Conservation (phyloP, 2,888 invertebrate species). For the Ypsolopha sequella region DNA sequence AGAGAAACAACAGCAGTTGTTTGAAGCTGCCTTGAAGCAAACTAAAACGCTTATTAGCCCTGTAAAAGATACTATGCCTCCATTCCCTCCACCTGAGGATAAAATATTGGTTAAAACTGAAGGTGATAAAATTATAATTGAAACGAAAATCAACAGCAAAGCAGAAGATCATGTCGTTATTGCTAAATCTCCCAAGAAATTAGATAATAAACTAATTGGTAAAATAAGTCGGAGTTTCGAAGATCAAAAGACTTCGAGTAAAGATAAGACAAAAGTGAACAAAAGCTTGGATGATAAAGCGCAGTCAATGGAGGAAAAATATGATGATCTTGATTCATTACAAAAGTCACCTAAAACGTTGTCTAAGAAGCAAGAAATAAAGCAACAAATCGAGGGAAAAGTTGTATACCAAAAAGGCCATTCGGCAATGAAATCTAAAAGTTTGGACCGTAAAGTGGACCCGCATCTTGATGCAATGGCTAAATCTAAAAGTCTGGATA, state of each 20-base stretch:
- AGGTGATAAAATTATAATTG: conserved; percentile 77
- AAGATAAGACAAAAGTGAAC: conserved; percentile 68
- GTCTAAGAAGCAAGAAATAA: conserved; percentile 71
- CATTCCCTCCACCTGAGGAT: conserved; percentile 80
- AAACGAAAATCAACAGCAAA: conserved; percentile 80
- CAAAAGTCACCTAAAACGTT: conserved; percentile 72
- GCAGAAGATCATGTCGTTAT: conserved; percentile 82
- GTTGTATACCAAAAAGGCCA: conserved; percentile 72
- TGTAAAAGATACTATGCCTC: conserved; percentile 78
- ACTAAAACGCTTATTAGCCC: conserved; percentile 81
- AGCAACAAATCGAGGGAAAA: conserved; percentile 74
- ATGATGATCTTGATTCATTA: conserved; percentile 66
- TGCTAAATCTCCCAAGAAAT: conserved; percentile 79
- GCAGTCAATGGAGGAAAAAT: conserved; percentile 73
- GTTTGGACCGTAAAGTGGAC: conserved; percentile 74
- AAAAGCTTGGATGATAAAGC: conserved; percentile 75
- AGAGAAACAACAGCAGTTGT: conserved; percentile 80
- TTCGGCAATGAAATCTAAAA: conserved; percentile 72
- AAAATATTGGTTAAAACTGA: conserved; percentile 79
- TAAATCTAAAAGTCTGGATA: conserved; percentile 78
- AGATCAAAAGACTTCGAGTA: conserved; percentile 65
- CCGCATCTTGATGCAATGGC: conserved; percentile 67
- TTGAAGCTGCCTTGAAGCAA: conserved; percentile 81
- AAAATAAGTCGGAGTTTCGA: conserved; percentile 74
- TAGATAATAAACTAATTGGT: conserved; percentile 72